These are phyloP conservation scores for Capricornis sumatraensis DNA, from an alignment of 2,113 vertebrate species.

Conservation along the genomic window DNA sequence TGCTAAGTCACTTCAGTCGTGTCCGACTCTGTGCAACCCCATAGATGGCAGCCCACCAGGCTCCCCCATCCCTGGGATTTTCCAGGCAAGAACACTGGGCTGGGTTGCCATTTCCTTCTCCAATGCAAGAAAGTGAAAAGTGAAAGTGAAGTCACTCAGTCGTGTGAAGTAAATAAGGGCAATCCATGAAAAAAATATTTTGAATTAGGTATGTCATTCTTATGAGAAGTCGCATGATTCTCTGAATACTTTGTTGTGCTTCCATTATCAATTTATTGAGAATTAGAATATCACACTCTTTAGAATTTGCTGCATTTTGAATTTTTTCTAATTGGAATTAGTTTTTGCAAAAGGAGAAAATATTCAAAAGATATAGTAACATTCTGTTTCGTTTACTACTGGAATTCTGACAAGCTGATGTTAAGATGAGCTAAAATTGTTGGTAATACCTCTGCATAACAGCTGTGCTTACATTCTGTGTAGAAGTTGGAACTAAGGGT, in stretches of 20 bases:
- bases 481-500: neutral
- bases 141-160: no score
- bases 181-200: neutral
- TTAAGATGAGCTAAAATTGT: slow-evolving; percentile 14
- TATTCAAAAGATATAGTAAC: neutral
- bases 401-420: neutral
- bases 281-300: neutral
- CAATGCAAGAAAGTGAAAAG: no score
- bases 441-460: neutral
- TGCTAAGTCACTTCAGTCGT: no score
- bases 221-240: neutral
- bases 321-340: neutral
- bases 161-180: neutral
- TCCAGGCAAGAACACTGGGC: no score
- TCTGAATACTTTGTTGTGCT: neutral
- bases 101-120: no score
- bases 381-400: neutral
- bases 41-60: no score
- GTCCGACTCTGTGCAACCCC: no score
- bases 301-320: neutral
- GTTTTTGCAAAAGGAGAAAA: neutral
- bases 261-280: neutral
- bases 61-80: no score
- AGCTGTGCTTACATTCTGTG: neutral
- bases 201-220: neutral